These are phyloP conservation scores for Prionailurus viverrinus DNA, from an alignment of 2,113 vertebrate species.

Conservation along the genomic window DNA sequence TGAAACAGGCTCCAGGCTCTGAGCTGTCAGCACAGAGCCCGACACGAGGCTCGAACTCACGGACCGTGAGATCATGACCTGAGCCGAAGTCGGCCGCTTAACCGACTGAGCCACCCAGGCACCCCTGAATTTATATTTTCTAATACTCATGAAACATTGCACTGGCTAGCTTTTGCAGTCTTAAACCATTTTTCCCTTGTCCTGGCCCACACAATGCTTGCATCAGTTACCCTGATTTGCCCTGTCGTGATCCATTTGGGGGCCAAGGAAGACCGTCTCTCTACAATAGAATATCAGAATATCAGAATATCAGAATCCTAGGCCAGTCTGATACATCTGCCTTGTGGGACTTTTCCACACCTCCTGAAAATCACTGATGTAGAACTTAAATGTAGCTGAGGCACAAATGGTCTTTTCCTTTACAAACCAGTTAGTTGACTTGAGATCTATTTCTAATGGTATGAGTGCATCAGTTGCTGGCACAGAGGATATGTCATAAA, in stretches of 20 bases:
- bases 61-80: too few species aligned
- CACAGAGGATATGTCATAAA: not conserved
- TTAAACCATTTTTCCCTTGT: not conserved
- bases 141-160: slow-evolving; percentile 12
- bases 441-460: not conserved
- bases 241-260: not conserved
- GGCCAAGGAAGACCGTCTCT: not conserved
- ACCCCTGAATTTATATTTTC: not conserved
- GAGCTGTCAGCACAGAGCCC: too few species aligned
- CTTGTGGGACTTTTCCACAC: not conserved
- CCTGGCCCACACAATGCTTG: not conserved
- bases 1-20: too few species aligned
- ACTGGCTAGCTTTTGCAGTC: not conserved
- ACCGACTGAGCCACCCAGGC: too few species aligned
- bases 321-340: not conserved
- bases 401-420: not conserved
- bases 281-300: not conserved
- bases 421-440: slow-evolving; percentile 6
- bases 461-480: not conserved
- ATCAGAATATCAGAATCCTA: not conserved
- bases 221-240: not conserved
- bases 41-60: too few species aligned
- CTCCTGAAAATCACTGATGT: not conserved
- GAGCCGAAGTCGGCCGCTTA: too few species aligned
- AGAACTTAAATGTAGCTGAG: not conserved